Evolutionary conservation across 2,113 vertebrate species (phyloP), one percentile per base, ranked within the genome.

Genomic region (Mellivora capensis): DNA sequence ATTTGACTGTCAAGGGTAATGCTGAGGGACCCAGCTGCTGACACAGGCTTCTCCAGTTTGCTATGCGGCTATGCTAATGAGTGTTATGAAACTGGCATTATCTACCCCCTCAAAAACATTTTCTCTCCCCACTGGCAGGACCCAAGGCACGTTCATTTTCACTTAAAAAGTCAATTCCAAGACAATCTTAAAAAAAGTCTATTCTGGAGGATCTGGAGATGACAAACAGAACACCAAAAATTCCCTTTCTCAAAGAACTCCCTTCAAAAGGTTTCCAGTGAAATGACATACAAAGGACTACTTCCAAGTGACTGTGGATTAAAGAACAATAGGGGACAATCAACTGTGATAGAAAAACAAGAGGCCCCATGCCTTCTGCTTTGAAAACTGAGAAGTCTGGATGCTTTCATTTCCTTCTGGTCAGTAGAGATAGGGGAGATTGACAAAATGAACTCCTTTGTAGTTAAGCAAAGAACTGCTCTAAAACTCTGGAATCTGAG

Each of bases 21-120:
- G 76, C 82, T 47, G 77, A 96, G 37, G 61, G 77, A 31, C 69
- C 47, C 90, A 97, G 96, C 80, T 88, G 96, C 87, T 23, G 62
- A 85, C 69, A 25, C 25, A 61, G 11, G 37, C 9, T 20, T 54
- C 37, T 62, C 54, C 62, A 57, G 37, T 11, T 31, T 42, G 42
- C 87, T 11, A 37, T 74, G 94, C 76, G 84, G 42, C 90, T 11
- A 42, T 74, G 94, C 76, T 87, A 44, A 72, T 49, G 39, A 84
- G 44, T 29, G 37, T 79, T 11, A 39, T 13, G 80, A 72, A 96
- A 81, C 95, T 15, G 20, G 87, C 49, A 71, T 29, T 34, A 84
- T n/a, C 76, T n/a, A 31, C 27, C 1, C 67, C 31, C 31, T 72
- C 80, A 61, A 52, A 84, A 69, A 69, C 62, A 79, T 67, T 6